These are phyloP conservation scores for Cynocephalus volans DNA, from an alignment of 2,113 vertebrate species.

Conservation along the genomic window DNA sequence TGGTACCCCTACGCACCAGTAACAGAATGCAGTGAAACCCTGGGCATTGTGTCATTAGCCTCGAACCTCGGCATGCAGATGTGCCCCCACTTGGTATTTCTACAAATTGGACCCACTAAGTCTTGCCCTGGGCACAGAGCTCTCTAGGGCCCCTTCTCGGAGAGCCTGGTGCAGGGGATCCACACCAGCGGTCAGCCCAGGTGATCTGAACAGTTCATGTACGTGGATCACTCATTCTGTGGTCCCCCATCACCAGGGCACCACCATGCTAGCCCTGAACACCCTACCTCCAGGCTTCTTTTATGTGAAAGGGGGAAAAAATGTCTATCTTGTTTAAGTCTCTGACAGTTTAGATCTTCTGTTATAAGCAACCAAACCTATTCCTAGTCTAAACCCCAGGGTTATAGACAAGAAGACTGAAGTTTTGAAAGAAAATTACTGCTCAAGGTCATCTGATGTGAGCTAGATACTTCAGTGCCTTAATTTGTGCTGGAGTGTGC, in stretches of 20 bases:
- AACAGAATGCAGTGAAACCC: not conserved
- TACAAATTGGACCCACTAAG: not conserved
- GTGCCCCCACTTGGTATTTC: not conserved
- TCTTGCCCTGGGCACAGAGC: no score
- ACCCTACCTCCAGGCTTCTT: not conserved
- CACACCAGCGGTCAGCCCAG: not conserved
- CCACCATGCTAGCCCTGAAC: not conserved
- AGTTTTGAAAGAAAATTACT: not conserved
- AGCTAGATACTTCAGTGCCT: not conserved
- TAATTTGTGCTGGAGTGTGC: not conserved
- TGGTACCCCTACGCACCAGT: accelerated
- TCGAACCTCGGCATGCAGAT: no score
- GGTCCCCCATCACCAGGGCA: not conserved
- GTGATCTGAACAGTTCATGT: not conserved
- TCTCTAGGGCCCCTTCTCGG: not conserved
- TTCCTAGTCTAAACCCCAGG: not conserved
- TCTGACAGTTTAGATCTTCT: not conserved
- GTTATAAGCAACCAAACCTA: not conserved
- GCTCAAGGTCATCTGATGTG: not conserved
- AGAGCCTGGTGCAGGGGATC: not conserved
- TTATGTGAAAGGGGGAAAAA: not conserved
- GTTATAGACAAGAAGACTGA: not conserved
- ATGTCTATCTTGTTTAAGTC: not conserved
- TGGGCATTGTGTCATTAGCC: not conserved
- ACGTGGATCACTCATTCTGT: not conserved